A percentile compares a stretch with the other conserved stretches of the same genome.
Evolutionary conservation across 2,888 invertebrate genomes (phyloP).

Genomic region (Oscheius onirici): DNA sequence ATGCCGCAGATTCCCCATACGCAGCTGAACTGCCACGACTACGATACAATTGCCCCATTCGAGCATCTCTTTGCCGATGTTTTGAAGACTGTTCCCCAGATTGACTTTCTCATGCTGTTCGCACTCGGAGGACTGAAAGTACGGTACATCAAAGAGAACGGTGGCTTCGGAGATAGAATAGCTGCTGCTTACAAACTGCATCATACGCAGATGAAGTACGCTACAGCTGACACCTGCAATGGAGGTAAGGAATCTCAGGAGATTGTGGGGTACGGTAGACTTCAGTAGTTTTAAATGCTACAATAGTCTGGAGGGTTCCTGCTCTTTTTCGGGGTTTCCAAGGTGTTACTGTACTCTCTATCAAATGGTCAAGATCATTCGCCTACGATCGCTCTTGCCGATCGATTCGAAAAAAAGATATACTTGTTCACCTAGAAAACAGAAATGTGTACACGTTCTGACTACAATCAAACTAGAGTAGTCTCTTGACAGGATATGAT

Average conservation of each 20-base stretch:
- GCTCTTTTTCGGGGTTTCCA: no score
- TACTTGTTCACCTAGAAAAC: no score
- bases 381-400: no score
- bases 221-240: slow-evolving; percentile 46
- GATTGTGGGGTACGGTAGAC: no score
- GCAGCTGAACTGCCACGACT: slow-evolving; percentile 69
- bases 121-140: slow-evolving; percentile 64
- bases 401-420: no score
- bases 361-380: no score
- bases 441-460: no score
- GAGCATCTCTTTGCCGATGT: slow-evolving; percentile 55
- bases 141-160: slow-evolving; percentile 50
- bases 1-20: slow-evolving; percentile 69
- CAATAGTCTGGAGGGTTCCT: no score
- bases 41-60: slow-evolving; percentile 67
- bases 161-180: slow-evolving; percentile 39
- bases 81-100: slow-evolving; percentile 52
- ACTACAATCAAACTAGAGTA: no score
- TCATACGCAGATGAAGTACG: slow-evolving; percentile 45
- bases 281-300: no score
- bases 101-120: slow-evolving; percentile 63
- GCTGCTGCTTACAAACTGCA: slow-evolving; percentile 39
- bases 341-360: no score
- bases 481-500: no score
- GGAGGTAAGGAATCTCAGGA: slow-evolving; percentile 32